A percentile compares a stretch with the other conserved stretches of the same genome.
phyloP scores from a whole-genome alignment of 2,113 vertebrate genomes.

The Meriones unguiculatus region DNA sequence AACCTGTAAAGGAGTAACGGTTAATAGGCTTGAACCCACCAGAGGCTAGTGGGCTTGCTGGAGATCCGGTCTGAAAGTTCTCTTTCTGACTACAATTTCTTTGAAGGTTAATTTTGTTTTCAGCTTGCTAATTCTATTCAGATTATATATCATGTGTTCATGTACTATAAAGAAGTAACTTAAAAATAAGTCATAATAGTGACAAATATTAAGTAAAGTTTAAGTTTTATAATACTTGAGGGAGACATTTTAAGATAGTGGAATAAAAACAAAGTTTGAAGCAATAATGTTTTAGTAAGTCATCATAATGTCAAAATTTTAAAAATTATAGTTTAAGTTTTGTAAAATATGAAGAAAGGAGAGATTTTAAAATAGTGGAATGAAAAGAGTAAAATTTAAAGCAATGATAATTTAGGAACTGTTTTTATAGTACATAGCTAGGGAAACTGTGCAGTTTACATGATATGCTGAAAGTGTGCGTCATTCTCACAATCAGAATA shows the following conservation, averaged over 20 bases:
- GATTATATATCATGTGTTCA: not conserved
- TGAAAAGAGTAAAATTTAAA: not conserved
- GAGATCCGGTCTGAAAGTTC: not conserved
- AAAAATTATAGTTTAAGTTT: not conserved
- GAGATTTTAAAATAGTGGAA: not conserved
- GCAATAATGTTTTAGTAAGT: not conserved
- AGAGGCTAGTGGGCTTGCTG: not conserved
- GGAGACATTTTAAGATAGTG: not conserved
- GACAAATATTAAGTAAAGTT: conserved; percentile 23
- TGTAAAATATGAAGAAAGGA: not conserved
- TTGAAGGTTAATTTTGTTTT: not conserved
- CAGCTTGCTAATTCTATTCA: not conserved
- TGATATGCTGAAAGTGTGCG: not conserved
- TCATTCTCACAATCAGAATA: not conserved
- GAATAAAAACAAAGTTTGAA: not conserved
- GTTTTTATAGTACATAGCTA: not conserved
- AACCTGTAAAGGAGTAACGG: not conserved
- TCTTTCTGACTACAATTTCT: not conserved
- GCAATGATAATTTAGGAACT: not conserved
- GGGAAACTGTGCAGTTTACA: not conserved
- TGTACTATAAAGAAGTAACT: not conserved
- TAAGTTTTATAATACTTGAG: conserved; percentile 20
- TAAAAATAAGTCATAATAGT: conserved; percentile 4
- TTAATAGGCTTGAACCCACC: not conserved
- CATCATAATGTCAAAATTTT: conserved; percentile 6